These are phyloP conservation scores for Sclerurus mexicanus DNA, from an alignment of 2,113 vertebrate species.

Conservation along the genomic window DNA sequence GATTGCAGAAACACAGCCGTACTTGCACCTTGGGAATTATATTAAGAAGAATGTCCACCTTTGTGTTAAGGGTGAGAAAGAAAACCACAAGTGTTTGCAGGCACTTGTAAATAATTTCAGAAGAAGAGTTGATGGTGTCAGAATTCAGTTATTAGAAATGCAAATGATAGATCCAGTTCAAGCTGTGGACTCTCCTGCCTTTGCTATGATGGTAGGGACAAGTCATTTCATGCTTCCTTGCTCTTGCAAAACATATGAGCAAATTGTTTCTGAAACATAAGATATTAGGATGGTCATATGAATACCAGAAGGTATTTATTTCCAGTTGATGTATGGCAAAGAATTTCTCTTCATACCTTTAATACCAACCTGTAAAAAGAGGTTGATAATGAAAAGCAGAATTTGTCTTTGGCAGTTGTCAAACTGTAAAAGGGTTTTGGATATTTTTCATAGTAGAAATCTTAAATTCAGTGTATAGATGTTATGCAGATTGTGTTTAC, in stretches of 20 bases:
- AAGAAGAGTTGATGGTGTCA: not conserved
- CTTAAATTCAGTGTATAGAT: not conserved
- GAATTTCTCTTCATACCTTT: not conserved
- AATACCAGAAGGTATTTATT: constrained; percentile 13
- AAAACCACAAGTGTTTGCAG: not conserved
- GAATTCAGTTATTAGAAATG: constrained; percentile 2
- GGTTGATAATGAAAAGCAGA: not conserved
- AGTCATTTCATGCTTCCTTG: constrained; percentile 29
- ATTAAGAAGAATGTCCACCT: not conserved
- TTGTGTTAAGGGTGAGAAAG: not conserved
- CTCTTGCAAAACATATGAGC: not conserved
- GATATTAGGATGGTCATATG: not conserved
- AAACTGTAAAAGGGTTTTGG: not conserved
- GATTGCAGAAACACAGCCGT: not conserved
- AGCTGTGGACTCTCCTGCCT: not conserved
- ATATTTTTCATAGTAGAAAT: not conserved
- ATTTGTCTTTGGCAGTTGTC: not conserved
- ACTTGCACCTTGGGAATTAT: not conserved
- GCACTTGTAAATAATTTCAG: not conserved
- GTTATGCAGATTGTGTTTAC: not conserved
- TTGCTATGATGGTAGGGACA: not conserved
- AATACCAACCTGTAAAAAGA: not conserved
- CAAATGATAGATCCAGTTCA: not conserved
- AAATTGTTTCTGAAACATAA: constrained; percentile 35
- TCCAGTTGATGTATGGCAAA: not conserved